These are phyloP conservation scores for Coregonus suidteri DNA, from an alignment of 2,797 vertebrate genomes.

Conservation along the genomic window DNA sequence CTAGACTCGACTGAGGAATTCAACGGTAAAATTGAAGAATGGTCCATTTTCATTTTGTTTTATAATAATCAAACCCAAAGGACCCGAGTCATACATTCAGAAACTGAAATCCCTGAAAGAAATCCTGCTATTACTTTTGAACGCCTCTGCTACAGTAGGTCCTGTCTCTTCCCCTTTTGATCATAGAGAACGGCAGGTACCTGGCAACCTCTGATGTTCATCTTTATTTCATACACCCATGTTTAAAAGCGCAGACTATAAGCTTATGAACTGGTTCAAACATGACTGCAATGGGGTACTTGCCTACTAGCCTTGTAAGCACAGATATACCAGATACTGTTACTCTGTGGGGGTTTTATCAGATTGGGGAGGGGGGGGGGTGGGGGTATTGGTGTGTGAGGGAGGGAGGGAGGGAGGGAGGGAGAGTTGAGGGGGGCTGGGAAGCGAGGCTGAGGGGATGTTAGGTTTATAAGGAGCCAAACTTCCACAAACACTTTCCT, in stretches of 20 bases:
- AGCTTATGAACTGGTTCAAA: slow-evolving; percentile 3
- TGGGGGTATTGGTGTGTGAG: background rate
- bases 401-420: background rate
- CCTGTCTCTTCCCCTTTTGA: slow-evolving; percentile 14
- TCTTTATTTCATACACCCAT: slow-evolving; percentile 19
- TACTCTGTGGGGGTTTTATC: background rate
- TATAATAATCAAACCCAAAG: background rate
- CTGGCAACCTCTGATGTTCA: background rate
- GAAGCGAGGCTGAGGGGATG: slow-evolving; percentile 11
- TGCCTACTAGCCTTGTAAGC: background rate
- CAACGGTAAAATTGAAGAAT: background rate
- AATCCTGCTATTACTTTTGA: background rate
- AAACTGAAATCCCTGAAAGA: background rate
- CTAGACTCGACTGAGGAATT: background rate
- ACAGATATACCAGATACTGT: background rate
- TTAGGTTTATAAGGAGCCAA: slow-evolving; percentile 6
- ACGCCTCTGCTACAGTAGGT: background rate
- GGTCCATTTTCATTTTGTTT: background rate
- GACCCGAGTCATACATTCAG: background rate
- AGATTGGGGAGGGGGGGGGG: background rate
- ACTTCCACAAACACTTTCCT: background rate
- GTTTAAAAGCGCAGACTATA: slow-evolving; percentile 8
- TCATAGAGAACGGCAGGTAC: slow-evolving; percentile 11
- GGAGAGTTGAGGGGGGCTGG: background rate
- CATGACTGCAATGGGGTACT: background rate